Percentiles rank a stretch among this genome's conserved stretches.
phyloP scores from a whole-genome alignment of 1,140 invertebrate genomes.

The Euborellia annulipes region DNA sequence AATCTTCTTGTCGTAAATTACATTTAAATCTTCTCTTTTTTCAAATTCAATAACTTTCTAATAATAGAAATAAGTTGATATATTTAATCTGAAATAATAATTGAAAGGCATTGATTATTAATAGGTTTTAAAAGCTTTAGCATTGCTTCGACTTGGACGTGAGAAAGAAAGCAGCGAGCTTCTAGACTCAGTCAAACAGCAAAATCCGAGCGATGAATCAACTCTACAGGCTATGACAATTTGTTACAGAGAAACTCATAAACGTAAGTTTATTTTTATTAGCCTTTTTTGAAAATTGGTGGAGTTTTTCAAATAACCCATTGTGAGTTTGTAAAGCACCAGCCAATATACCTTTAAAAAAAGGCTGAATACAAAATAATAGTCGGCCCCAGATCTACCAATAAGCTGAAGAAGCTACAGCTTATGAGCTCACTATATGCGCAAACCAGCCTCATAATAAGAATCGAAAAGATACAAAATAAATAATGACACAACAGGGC shows the following conservation, averaged over 20 bases:
- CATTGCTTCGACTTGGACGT: slow-evolving; percentile 70
- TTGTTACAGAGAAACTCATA: slow-evolving; percentile 81
- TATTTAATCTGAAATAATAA: no score
- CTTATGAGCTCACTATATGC: no score
- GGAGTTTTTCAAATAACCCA: no score
- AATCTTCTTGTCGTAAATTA: background rate
- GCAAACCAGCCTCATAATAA: no score
- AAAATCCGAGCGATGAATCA: slow-evolving; percentile 75
- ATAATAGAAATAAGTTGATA: background rate
- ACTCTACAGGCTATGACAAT: slow-evolving; percentile 94
- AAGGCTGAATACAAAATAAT: no score
- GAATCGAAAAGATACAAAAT: no score
- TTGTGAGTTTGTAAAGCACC: no score
- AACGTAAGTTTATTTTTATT: slow-evolving; percentile 55
- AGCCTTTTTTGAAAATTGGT: no score
- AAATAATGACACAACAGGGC: no score
- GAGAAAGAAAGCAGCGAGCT: slow-evolving; percentile 57
- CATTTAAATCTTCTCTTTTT: background rate
- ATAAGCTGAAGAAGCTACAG: no score
- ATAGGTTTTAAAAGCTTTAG: slow-evolving; percentile 68
- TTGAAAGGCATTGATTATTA: slow-evolving; percentile 2
- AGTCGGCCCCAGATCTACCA: no score
- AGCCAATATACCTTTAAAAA: no score
- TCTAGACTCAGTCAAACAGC: slow-evolving; percentile 59
- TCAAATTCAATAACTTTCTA: background rate